Evolutionary conservation across 2,888 invertebrate species (phyloP), one percentile per base, ranked within the genome.

Genomic region (Diplolepis rosae): DNA sequence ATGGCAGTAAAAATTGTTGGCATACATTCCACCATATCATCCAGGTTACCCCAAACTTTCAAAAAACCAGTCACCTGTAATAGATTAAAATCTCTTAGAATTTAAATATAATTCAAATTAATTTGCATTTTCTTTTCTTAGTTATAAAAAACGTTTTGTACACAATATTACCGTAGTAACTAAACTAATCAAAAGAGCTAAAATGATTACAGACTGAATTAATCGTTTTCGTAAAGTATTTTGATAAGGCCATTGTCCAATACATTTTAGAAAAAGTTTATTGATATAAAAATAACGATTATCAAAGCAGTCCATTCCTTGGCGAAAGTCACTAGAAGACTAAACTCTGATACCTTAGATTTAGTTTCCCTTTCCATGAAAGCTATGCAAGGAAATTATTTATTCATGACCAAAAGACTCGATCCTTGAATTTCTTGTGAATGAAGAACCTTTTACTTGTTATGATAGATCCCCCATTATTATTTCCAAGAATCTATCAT

Each of bases 261-360:
- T 56, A 11, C 9, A 11, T 15, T 11, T 4, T n/a, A 56, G 54
- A 18, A 56, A 56, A 22, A 56, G 32, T 56, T 56, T 56, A 56
- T 56, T 56, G 18, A 56, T 56, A 3, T 56, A 18, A 32, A 56
- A 56, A 32, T 56, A 54, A 30, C 30, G 32, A 18, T 32, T 18
- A 15, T 56, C 54, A 22, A 56, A 56, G 32, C 18, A 56, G 32
- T 56, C 54, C 54, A 56, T 56, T 56, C 32, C 54, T 56, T 5
- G 11, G 11, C 18, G 4, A 18, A 15, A 35, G 15, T 32, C 18
- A 11, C 2, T 24, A 22, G 24, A 22, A 11, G 9, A 13, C 39
- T 39, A 13, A 2, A 13, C 11, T 39, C 7, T 39, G 13, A 39
- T 13, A 39, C 7, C 9, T 13, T 39, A 2, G 39, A 7, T 5